Conservation (phyloP, 2,888 invertebrate genomes). For the Sphinx pinastri region DNA sequence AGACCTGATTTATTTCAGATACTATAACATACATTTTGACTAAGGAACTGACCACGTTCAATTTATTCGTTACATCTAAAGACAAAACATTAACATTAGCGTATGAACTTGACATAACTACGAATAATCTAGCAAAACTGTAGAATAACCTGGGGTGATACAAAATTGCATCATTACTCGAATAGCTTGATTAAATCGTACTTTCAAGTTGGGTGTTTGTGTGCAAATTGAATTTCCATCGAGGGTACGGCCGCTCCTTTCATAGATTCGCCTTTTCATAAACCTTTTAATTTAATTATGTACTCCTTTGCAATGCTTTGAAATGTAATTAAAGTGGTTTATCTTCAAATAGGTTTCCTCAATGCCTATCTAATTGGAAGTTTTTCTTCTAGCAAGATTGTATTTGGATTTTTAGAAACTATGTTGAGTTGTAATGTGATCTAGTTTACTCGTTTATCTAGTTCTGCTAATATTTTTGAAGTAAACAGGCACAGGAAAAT, state of each 20-base stretch:
- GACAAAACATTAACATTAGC: not conserved
- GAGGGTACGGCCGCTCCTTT: conserved; percentile 15
- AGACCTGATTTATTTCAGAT: no score
- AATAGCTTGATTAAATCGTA: conserved; percentile 7
- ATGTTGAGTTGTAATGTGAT: not conserved
- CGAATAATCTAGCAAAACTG: not conserved
- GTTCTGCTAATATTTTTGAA: no score
- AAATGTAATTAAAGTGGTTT: not conserved
- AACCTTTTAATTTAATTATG: conserved; percentile 12
- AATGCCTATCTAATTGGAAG: conserved; percentile 3
- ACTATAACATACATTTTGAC: no score
- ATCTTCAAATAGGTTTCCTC: conserved; percentile 5
- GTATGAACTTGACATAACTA: not conserved
- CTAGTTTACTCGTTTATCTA: no score
- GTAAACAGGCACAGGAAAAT: no score
- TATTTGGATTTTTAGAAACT: not conserved
- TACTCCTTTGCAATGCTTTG: conserved; percentile 7
- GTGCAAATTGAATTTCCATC: conserved; percentile 23
- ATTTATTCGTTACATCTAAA: not conserved
- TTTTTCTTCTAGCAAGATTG: not conserved
- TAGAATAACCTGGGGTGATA: conserved; percentile 10
- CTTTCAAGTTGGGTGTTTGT: conserved; percentile 16
- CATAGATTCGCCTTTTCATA: conserved; percentile 14
- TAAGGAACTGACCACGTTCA: not conserved
- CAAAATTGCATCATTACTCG: conserved; percentile 10